A percentile compares a stretch with the other conserved stretches of the same genome.
phyloP scores from a whole-genome alignment of 2,888 invertebrate species.

The Cheilosia pagana region DNA sequence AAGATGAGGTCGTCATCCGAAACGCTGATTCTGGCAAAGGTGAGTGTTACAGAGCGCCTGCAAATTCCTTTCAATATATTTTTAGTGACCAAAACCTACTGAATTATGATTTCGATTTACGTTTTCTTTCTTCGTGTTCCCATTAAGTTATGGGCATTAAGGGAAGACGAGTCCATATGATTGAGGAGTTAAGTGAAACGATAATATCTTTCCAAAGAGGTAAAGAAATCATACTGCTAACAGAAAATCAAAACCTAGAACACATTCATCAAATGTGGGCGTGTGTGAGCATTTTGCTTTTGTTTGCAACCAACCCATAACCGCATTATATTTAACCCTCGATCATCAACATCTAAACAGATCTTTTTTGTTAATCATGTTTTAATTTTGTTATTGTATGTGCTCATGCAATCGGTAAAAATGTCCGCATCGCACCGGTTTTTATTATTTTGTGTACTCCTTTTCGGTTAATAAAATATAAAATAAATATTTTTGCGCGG shows the following conservation, averaged over 20 bases:
- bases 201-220: slow-evolving; percentile 99
- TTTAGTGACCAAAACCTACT: slow-evolving; percentile 15
- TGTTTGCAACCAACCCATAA: slow-evolving; percentile 72
- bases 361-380: slow-evolving; percentile 33
- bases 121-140: slow-evolving; percentile 65
- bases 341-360: slow-evolving; percentile 56
- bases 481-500: too few species aligned
- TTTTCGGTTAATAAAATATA: too few species aligned
- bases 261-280: slow-evolving; percentile 61
- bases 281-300: slow-evolving; percentile 68
- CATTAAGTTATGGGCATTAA: slow-evolving; percentile 98
- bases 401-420: background rate
- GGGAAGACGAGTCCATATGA: slow-evolving; percentile 98
- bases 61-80: background rate
- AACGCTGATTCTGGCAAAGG: slow-evolving; percentile 99
- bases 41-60: slow-evolving; percentile 80
- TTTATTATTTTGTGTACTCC: too few species aligned
- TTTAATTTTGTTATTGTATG: slow-evolving; percentile 16
- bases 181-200: slow-evolving; percentile 99
- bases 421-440: background rate
- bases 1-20: slow-evolving; percentile 97
- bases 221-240: slow-evolving; percentile 84
- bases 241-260: slow-evolving; percentile 38
- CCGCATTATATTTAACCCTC: slow-evolving; percentile 53
- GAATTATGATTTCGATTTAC: slow-evolving; percentile 65